Evolutionary conservation across 1,140 invertebrate genomes (phyloP).

Genomic region (Myzus persicae): DNA sequence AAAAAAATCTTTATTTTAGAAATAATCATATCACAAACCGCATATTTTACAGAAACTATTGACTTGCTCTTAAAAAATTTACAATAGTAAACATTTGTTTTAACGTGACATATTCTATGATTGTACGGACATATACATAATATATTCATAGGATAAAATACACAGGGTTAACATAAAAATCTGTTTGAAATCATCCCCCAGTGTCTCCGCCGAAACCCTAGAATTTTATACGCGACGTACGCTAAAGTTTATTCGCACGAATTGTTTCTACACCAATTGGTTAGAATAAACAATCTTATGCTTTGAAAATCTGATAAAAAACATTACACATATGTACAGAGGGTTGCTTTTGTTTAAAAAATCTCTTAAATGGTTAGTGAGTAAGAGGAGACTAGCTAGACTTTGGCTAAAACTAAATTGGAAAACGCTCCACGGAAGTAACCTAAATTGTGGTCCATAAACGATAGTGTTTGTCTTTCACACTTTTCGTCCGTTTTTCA

Average conservation of each 20-base stretch:
- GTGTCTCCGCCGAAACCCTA: neutral
- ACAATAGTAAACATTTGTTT: neutral
- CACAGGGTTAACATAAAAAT: neutral
- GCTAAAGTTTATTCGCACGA: neutral
- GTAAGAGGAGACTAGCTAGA: neutral
- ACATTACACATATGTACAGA: neutral
- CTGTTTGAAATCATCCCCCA: neutral
- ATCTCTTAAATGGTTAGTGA: neutral
- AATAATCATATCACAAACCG: neutral
- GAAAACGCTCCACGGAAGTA: neutral
- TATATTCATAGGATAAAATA: neutral
- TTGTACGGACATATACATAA: neutral
- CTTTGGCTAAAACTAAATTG: slow-evolving; percentile 14
- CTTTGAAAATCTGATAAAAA: neutral
- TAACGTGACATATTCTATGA: neutral
- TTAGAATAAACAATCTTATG: neutral
- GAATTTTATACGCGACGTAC: neutral
- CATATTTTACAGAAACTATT: neutral
- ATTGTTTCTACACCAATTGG: neutral
- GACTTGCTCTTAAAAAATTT: neutral
- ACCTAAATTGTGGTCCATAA: neutral
- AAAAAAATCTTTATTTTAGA: neutral
- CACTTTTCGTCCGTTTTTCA: neutral
- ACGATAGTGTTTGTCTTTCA: slow-evolving; percentile 19
- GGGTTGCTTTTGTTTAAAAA: neutral